Percentiles rank a stretch among this genome's conserved stretches.
Evolutionary conservation across 2,113 vertebrate species (phyloP).

Genomic region (Turnix velox): DNA sequence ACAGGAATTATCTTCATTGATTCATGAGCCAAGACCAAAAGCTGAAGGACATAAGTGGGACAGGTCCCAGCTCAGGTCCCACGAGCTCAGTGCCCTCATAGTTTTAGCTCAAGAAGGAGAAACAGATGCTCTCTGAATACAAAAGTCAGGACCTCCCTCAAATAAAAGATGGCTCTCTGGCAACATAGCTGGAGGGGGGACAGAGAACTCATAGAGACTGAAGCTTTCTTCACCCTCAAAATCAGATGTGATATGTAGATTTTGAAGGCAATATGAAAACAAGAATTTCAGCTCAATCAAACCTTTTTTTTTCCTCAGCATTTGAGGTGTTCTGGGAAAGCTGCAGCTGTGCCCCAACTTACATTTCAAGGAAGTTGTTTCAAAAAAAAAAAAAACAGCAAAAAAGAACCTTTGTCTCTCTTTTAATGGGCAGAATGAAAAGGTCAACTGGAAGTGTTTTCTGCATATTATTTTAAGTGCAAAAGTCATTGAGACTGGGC

Average conservation of each 20-base stretch:
- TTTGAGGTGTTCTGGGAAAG: not conserved
- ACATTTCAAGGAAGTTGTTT: not conserved
- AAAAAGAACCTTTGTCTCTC: not conserved
- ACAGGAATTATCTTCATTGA: not conserved
- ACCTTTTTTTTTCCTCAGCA: not conserved
- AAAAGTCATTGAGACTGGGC: not conserved
- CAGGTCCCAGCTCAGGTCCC: not conserved
- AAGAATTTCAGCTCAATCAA: not conserved
- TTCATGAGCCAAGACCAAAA: not conserved
- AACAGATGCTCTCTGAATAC: not conserved
- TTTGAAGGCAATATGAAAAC: not conserved
- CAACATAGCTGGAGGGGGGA: not conserved
- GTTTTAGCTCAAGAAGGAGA: not conserved
- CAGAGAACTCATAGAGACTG: not conserved
- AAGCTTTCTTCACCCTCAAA: not conserved
- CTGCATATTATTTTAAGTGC: not conserved
- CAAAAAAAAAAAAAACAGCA: not conserved
- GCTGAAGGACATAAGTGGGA: not conserved
- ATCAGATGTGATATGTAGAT: fast-evolving
- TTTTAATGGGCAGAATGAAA: not conserved
- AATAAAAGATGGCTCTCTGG: not conserved
- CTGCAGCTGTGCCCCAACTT: not conserved
- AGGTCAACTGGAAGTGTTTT: not conserved
- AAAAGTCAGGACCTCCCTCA: not conserved
- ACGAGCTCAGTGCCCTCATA: not conserved